Base-by-base conservation (phyloP, 2,797 vertebrate species). In the Cygnus olor region DNA sequence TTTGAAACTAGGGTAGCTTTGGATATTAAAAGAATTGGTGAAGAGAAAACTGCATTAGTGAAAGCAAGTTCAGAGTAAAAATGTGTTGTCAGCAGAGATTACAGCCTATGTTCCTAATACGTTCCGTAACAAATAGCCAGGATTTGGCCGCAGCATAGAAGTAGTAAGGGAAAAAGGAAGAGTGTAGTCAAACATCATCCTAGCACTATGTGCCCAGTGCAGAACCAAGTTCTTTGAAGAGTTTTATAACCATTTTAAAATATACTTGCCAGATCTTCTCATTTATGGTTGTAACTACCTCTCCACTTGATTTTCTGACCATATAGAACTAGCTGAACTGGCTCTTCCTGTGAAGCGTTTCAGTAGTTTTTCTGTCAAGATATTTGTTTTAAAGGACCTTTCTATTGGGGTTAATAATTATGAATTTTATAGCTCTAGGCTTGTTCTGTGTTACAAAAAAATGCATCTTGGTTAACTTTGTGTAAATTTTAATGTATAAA, bases 71-170 rank as follows among this genome's bases (percentile, higher is more conserved):
- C 9, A 3, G 27, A 34, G 24, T 19, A 27, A 38, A 32, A 49
- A 14, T 8, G 2, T 19, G 27, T 22, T 69, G 58, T 44, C 34
- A 28, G 49, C 1, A 2, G 71, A 63, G 61, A n/a, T 25, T 30
- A 32, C 4, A 1, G 22, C 14, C 17, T 19, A 4, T 14, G 1
- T 53, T 63, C 13, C 36, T 25, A 4, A 17, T 34, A 6, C 1
- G 2, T n/a, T 47, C 7, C 0, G 3, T 17, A 49, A 51, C 44
- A 78, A 51, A 60, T 34, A 54, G 6, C 20, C 32, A 27, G 57
- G 45, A 32, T 73, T 53, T 60, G 70, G 30, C 19, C 49, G 14
- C 14, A 32, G 69, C 2, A 1, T 25, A 58, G 45, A 2, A 42
- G 32, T 5, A 57, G 8, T 38, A 38, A 80, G 38, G 51, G 60